Evolutionary conservation across 1,140 invertebrate genomes (phyloP).

Genomic region (Drosophila nasuta): DNA sequence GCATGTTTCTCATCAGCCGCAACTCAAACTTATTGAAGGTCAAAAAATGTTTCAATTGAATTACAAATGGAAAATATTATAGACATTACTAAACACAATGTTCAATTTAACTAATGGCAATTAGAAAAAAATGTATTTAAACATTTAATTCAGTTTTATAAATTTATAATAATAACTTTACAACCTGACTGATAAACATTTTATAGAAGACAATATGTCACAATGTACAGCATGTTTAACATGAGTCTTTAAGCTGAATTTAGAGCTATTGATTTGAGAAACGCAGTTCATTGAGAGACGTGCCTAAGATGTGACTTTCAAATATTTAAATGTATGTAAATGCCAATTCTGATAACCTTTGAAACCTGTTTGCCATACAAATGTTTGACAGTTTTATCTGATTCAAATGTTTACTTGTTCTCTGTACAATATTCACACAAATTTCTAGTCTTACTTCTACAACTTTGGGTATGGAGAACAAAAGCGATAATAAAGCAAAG

Average conservation of each 20-base stretch:
- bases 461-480: background rate
- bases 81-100: background rate
- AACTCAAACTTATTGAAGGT: slow-evolving; percentile 29
- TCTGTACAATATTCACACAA: background rate
- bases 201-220: too few relatives aligned
- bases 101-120: too few relatives aligned
- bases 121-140: too few relatives aligned
- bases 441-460: background rate
- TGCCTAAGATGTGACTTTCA: slow-evolving; percentile 31
- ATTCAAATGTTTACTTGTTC: background rate
- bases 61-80: slow-evolving; percentile 25
- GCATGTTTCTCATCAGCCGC: slow-evolving; percentile 38
- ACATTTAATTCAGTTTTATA: background rate
- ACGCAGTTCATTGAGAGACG: too few relatives aligned
- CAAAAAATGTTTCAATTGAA: slow-evolving; percentile 41
- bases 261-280: too few relatives aligned
- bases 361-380: background rate
- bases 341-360: slow-evolving; percentile 28
- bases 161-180: too few relatives aligned
- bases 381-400: background rate
- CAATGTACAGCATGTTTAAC: too few relatives aligned
- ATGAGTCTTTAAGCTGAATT: too few relatives aligned
- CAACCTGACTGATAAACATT: too few relatives aligned
- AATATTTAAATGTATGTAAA: slow-evolving; percentile 7
- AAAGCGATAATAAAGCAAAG: background rate